Evolutionary conservation across 2,113 vertebrate genomes (phyloP), one percentile per base, ranked within the genome.

Genomic region (Sander vitreus): DNA sequence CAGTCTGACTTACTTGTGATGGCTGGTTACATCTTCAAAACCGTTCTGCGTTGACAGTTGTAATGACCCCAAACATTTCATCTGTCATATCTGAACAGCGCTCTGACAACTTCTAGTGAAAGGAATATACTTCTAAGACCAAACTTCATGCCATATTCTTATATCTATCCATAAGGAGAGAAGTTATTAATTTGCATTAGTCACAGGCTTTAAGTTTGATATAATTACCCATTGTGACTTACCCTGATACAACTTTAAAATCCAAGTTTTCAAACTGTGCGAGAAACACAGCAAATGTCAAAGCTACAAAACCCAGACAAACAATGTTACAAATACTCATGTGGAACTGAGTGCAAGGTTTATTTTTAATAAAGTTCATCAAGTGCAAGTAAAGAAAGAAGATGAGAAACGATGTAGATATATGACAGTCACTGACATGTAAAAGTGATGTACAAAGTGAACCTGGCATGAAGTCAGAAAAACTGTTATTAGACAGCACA

Each of bases 61-160:
- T 93, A 92, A 90, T 93, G 92, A 94, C 88, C 91, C 89, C 89
- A 88, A 91, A 92, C 91, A 91, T 91, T 91, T 92, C 90, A 91
- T 91, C 84, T 88, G 88, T 92, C 89, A 89, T 84, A 83, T 90
- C 85, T 84, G 83, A 90, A 73, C 76, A 43, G 80, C 16, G 19
- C 68, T 74, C 58, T 85, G 85, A 83, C 78, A 88, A 72, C 81
- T 85, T 67, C 71, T 7, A 64, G 66, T 74, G 76, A 80, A 85
- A 82, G 87, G 74, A 90, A 78, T 73, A 54, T 33, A 60, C 80
- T 79, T 85, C 67, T 74, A 69, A 84, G 84, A 67, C 82, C 73
- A 59, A 79, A 80, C 73, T 75, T 75, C 72, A 80, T 25, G 73
- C 53, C 48, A 68, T 77, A 54, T 84, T 79, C 62, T 73, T 48